Conservation (phyloP, 2,888 invertebrate species). For the Standfussiana lucernea region DNA sequence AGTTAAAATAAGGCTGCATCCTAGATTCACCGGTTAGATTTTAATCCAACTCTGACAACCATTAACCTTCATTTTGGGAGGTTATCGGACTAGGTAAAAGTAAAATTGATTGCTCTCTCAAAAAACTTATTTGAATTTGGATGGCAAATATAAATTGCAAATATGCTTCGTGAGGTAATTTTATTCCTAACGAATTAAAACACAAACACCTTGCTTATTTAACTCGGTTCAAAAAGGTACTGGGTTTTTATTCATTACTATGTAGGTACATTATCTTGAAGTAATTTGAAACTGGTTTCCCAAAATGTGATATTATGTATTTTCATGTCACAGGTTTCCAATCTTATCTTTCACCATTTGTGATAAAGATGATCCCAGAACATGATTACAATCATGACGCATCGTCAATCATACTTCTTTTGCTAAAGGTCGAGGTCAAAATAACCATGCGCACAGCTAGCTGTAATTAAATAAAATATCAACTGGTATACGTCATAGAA, state of each 20-base stretch:
- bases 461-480: conserved; percentile 47
- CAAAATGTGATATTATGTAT: conserved; percentile 10
- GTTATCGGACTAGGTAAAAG: conserved; percentile 20
- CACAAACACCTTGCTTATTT: neutral
- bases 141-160: conserved; percentile 8
- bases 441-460: conserved; percentile 28
- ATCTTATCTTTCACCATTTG: conserved; percentile 39
- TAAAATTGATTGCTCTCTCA: conserved; percentile 26
- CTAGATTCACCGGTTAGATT: neutral
- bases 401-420: conserved; percentile 38
- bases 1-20: neutral
- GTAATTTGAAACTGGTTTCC: conserved; percentile 14
- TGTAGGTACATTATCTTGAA: no score
- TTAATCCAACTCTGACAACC: neutral
- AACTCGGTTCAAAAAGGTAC: neutral
- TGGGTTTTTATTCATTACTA: no score
- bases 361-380: conserved; percentile 39
- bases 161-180: neutral
- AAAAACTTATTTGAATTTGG: conserved; percentile 8
- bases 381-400: conserved; percentile 39
- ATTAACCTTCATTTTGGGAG: conserved; percentile 29
- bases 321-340: conserved; percentile 18
- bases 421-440: conserved; percentile 35
- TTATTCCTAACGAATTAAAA: neutral
- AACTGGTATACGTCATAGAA: conserved; percentile 13